Percentiles rank a stretch among this genome's conserved stretches.
phyloP scores from a whole-genome alignment of 2,797 vertebrate species.

The Amniataba percoides region DNA sequence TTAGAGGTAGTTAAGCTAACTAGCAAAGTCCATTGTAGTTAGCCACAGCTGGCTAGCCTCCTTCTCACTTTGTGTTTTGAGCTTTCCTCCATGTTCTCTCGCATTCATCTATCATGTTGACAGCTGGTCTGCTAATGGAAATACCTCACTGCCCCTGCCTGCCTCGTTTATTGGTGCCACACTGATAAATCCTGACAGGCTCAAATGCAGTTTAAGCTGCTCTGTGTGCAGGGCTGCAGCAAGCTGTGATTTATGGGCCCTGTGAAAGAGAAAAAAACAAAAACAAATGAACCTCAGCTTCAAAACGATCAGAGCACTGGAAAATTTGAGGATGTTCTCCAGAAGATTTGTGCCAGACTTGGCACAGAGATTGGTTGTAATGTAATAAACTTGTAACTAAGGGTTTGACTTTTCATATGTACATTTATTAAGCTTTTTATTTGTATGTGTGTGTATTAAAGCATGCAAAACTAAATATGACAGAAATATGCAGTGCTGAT shows the following conservation, averaged over 20 bases:
- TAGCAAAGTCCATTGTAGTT: conserved; percentile 48
- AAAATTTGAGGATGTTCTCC: background rate
- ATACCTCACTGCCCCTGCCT: background rate
- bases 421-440: background rate
- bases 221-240: background rate
- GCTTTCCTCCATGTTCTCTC: conserved; percentile 61
- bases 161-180: background rate
- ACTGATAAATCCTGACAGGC: background rate
- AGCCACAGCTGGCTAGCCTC: conserved; percentile 55
- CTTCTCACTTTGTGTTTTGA: conserved; percentile 47
- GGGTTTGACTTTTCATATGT: background rate
- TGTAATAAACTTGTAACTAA: background rate
- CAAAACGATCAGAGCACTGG: background rate
- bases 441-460: background rate
- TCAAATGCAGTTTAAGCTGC: background rate
- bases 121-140: conserved; percentile 22
- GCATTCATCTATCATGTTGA: conserved; percentile 52
- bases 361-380: background rate
- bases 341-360: background rate
- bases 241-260: conserved; percentile 2
- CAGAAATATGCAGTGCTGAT: background rate
- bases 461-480: too few relatives aligned
- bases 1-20: background rate
- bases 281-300: background rate
- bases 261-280: background rate